Evolutionary conservation across 1,140 invertebrate species (phyloP), one percentile per base, ranked within the genome.

Genomic region (Octopus sinensis): DNA sequence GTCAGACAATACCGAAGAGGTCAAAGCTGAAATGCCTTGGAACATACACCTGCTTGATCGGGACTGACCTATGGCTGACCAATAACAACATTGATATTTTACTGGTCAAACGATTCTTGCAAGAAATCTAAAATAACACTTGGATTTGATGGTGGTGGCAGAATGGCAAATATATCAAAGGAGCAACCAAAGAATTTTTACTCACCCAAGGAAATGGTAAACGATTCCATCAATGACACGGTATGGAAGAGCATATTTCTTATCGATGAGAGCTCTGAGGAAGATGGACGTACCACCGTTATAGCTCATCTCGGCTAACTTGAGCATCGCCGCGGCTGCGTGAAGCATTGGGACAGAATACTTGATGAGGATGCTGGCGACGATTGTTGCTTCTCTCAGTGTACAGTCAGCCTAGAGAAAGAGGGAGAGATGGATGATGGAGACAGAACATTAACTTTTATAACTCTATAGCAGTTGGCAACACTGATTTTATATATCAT

Each of bases 251-350:
- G 98, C 97, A 92, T 99, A 99, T 90, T 98, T 98, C 91, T 99
- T 99, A 88, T 99, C 97, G 81, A 99, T 94, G 79, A 99, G 94
- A 88, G 97, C 95, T 76, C 96, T 93, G 53, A 99, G 92, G 88
- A 99, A 98, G 86, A 99, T 97, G 78, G 96, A 98, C 91, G 96
- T 99, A 1, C 97, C 96, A n/a, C 98, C 97, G 78, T 94, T 96
- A 88, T 99, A 99, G 84, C 96, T 95, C 97, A 99, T 98, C 92
- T 98, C 96, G 54, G 97, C 97, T 82, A 99, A 96, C 92, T 92
- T 87, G 68, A 91, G 86, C 85, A 99, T 94, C 51, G 97, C 96
- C 17, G 98, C 97, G 78, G 96, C 95, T 0, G 97, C 98, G 91
- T 99, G 97, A n/a, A 98, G 92, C 79, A 98, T 94, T 4, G 98